These are phyloP conservation scores for Oryctes rhinoceros DNA, from an alignment of 1,140 invertebrate genomes.

Conservation along the genomic window DNA sequence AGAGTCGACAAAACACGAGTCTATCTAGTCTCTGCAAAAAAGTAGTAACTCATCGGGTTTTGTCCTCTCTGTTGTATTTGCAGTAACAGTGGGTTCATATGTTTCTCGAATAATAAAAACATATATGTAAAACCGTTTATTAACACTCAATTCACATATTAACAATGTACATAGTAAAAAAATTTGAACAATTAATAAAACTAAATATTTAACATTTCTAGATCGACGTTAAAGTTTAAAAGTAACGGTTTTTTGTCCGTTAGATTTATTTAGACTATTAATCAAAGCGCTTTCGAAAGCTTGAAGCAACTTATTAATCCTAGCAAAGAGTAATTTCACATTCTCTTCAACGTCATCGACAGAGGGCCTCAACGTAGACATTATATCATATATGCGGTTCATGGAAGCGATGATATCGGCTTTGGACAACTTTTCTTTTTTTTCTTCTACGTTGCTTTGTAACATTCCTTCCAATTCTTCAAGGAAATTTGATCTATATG, in stretches of 20 bases:
- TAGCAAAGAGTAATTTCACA: conserved; percentile 57
- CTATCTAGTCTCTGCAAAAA: no score
- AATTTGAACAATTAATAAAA: not conserved
- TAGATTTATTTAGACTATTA: conserved; percentile 50
- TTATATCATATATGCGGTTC: conserved; percentile 55
- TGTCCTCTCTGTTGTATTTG: no score
- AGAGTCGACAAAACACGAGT: no score
- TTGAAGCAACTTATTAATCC: conserved; percentile 57
- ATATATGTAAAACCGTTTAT: no score
- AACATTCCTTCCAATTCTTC: conserved; percentile 65
- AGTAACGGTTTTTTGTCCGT: conserved; percentile 50
- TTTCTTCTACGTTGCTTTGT: conserved; percentile 49
- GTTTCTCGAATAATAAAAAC: no score
- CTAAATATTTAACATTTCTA: no score
- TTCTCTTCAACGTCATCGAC: conserved; percentile 54
- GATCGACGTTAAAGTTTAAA: conserved; percentile 48
- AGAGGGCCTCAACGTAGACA: conserved; percentile 51
- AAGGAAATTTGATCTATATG: conserved; percentile 66
- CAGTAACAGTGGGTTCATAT: no score
- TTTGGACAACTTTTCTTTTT: conserved; percentile 49
- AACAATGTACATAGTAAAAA: not conserved
- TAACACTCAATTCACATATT: not conserved
- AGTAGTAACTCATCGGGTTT: no score
- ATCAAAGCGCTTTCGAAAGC: conserved; percentile 56
- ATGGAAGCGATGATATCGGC: conserved; percentile 52